phyloP scores from a whole-genome alignment of 2,113 vertebrate species.

The Colius striatus region DNA sequence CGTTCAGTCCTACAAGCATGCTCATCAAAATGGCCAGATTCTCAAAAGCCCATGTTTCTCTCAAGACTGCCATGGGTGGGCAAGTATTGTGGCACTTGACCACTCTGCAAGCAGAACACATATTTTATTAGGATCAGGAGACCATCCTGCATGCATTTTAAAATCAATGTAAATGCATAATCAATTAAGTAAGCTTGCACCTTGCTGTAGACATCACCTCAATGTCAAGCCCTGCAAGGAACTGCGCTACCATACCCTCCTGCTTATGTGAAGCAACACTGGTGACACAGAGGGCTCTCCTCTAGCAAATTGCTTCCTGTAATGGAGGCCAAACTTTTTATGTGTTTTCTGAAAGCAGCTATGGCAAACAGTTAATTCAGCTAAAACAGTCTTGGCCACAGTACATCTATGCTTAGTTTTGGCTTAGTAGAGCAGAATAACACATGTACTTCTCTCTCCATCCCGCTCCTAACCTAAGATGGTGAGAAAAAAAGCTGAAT shows the following conservation, averaged over 20 bases:
- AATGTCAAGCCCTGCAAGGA: neutral
- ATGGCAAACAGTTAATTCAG: slow-evolving; percentile 38
- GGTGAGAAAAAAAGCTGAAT: slow-evolving; percentile 53
- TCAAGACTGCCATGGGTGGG: neutral
- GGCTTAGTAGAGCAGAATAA: slow-evolving; percentile 53
- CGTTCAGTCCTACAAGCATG: neutral
- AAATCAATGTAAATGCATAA: neutral
- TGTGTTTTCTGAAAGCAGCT: slow-evolving; percentile 30
- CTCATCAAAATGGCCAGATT: neutral
- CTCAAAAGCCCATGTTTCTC: neutral
- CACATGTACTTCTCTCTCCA: slow-evolving; percentile 22
- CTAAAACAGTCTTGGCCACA: neutral
- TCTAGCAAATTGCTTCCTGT: neutral
- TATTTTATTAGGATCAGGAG: neutral
- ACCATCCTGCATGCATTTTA: neutral
- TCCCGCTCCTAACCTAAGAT: neutral
- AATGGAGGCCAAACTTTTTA: neutral
- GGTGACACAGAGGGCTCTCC: neutral
- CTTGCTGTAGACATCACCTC: neutral
- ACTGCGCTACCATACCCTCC: rapidly evolving
- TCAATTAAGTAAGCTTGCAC: neutral
- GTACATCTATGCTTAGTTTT: slow-evolving; percentile 54
- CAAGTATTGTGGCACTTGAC: neutral
- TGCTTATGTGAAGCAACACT: neutral
- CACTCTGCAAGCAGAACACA: neutral